Percentiles rank a stretch among this genome's conserved stretches.
These are phyloP conservation scores for Pangasius djambal DNA, from an alignment of 2,797 vertebrate genomes.

Conservation along the genomic window DNA sequence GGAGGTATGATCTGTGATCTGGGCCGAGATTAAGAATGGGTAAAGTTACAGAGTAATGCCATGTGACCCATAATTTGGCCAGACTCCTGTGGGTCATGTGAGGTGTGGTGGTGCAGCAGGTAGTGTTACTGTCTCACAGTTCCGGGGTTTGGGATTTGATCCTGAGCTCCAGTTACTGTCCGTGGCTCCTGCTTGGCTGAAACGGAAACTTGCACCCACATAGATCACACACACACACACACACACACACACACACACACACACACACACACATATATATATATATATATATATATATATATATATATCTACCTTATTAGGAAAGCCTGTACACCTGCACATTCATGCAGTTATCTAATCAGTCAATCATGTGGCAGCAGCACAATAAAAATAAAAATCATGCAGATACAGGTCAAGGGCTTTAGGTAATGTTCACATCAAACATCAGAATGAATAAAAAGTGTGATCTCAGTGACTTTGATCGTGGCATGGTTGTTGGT, in stretches of 20 bases:
- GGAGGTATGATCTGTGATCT: background rate
- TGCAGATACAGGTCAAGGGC: too few species aligned
- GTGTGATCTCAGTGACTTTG: too few species aligned
- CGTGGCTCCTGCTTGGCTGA: background rate
- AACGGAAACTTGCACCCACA: background rate
- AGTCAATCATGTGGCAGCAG: too few species aligned
- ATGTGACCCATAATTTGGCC: background rate
- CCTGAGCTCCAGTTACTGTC: background rate
- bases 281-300: background rate
- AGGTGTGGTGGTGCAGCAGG: background rate
- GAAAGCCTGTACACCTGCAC: constrained; percentile 13
- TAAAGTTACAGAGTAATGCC: background rate
- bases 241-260: too few species aligned
- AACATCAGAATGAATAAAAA: too few species aligned
- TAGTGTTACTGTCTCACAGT: background rate
- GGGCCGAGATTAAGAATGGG: background rate
- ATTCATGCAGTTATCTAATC: too few species aligned
- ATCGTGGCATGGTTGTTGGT: too few species aligned
- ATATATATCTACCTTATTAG: background rate
- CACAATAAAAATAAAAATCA: too few species aligned
- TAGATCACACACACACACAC: background rate
- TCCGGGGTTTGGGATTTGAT: background rate
- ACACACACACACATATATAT: too few species aligned
- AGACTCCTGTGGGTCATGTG: background rate
- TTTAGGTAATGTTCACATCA: too few species aligned